A percentile compares a stretch with the other conserved stretches of the same genome.
Conservation (phyloP, 2,113 vertebrate genomes). For the Archilochus colubris region DNA sequence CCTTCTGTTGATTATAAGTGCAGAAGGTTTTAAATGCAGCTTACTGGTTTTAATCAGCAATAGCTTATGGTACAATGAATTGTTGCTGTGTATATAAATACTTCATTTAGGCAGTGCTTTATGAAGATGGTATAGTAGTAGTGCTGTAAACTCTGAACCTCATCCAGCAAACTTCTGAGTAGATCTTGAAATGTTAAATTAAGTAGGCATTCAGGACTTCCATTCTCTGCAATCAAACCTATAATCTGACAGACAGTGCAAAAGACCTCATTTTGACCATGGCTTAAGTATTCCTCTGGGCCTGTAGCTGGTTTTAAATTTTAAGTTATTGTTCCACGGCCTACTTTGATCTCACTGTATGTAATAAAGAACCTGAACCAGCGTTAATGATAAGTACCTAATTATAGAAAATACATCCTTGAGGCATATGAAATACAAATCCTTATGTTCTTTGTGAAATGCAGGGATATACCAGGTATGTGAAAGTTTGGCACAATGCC, state of each 20-base stretch:
- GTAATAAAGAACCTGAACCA: background rate
- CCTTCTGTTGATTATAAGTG: conserved; percentile 49
- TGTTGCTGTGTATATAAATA: conserved; percentile 7
- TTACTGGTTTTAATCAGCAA: conserved; percentile 62
- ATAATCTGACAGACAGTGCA: background rate
- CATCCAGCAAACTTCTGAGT: background rate
- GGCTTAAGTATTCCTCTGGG: background rate
- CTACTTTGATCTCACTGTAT: background rate
- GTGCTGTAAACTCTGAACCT: background rate
- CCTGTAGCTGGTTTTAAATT: background rate
- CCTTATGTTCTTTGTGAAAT: background rate
- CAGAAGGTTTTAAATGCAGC: conserved; percentile 61
- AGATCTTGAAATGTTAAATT: background rate
- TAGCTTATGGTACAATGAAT: conserved; percentile 49
- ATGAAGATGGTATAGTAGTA: background rate
- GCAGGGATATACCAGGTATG: background rate
- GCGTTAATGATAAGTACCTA: background rate
- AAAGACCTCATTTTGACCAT: background rate
- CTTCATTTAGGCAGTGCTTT: conserved; percentile 34
- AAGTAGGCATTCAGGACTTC: background rate
- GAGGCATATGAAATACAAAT: background rate
- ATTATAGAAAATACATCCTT: background rate
- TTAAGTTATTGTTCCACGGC: background rate
- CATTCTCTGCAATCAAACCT: background rate
- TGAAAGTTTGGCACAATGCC: background rate